phyloP scores from a whole-genome alignment of 1,140 invertebrate genomes.

The Aricia agestis region DNA sequence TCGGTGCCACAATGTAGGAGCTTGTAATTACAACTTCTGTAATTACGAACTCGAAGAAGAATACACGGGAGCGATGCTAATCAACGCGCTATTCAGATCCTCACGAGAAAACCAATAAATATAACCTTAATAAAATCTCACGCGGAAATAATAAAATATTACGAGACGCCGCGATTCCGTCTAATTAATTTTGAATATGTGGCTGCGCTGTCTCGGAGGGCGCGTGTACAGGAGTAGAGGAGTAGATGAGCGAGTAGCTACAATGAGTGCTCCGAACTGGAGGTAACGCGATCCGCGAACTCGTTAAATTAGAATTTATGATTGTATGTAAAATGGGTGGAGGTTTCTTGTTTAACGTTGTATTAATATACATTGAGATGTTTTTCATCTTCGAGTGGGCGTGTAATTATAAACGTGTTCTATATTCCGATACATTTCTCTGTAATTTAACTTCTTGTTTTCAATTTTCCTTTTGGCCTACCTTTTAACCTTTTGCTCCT shows the following conservation, averaged over 20 bases:
- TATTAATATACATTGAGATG: slow-evolving; percentile 21
- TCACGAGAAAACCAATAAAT: slow-evolving; percentile 70
- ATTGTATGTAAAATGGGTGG: slow-evolving; percentile 73
- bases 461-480: no score
- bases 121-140: slow-evolving; percentile 71
- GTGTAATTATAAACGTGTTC: slow-evolving; percentile 15
- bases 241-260: slow-evolving; percentile 25
- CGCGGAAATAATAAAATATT: slow-evolving; percentile 73
- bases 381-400: slow-evolving; percentile 36
- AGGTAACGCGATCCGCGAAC: slow-evolving; percentile 66
- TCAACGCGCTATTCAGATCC: slow-evolving; percentile 68
- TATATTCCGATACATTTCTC: background rate
- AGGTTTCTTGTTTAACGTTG: slow-evolving; percentile 56
- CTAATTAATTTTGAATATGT: slow-evolving; percentile 75
- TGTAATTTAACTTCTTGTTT: no score
- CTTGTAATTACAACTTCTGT: slow-evolving; percentile 72
- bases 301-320: slow-evolving; percentile 74
- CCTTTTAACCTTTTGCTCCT: no score
- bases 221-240: slow-evolving; percentile 24
- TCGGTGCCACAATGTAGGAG: slow-evolving; percentile 53
- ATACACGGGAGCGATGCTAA: slow-evolving; percentile 58
- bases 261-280: slow-evolving; percentile 56
- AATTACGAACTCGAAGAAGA: slow-evolving; percentile 67
- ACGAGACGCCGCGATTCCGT: slow-evolving; percentile 69
- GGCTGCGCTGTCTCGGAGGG: slow-evolving; percentile 68